Base-by-base conservation (phyloP, 1,140 invertebrate species). In the Oryzaephilus surinamensis region DNA sequence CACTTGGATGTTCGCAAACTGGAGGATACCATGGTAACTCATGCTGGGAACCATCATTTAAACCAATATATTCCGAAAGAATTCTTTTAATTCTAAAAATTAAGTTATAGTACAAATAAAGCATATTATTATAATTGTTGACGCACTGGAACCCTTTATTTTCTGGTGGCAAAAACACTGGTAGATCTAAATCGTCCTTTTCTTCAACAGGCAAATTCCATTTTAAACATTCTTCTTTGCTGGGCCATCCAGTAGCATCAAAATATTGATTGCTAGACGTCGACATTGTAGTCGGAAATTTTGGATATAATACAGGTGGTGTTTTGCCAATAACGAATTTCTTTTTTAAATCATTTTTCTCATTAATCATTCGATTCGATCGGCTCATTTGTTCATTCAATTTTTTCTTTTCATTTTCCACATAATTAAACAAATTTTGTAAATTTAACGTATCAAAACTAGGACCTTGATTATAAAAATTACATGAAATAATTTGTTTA, bases 91-190 rank as follows among this genome's bases (percentile, higher is more conserved):
- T 54, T 43, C 73, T 76, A 54, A 29, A 62, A 29, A 35, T 13
- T 12, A 14, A 3, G 12, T 33, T 5, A 23, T n/a, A 39, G 5
- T n/a, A 26, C 6, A 26, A 41, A 41, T 19, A 35, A 46, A 27
- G 38, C 39, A 16, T 41, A 26, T 16, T 62, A 69, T 72, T 67
- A n/a, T n/a, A n/a, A n/a, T n/a, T n/a, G n/a, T n/a, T n/a, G n/a
- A n/a, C n/a, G n/a, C n/a, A 84, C 82, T 73, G 70, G 58, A 76
- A 75, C 35, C 81, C 81, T 60, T 84, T 84, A 58, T 84, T 81
- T 59, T 84, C 77, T 32, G 79, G 76, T 1, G 78, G 73, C 41
- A 85, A 61, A 59, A 81, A 81, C 6, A 80, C 65, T 4, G 71
- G 71, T 32, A 71, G 61, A 39, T 67, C 46, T 6, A 63, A 57